Conservation (phyloP, 2,888 invertebrate genomes). For the Caenorhabditis sp. region DNA sequence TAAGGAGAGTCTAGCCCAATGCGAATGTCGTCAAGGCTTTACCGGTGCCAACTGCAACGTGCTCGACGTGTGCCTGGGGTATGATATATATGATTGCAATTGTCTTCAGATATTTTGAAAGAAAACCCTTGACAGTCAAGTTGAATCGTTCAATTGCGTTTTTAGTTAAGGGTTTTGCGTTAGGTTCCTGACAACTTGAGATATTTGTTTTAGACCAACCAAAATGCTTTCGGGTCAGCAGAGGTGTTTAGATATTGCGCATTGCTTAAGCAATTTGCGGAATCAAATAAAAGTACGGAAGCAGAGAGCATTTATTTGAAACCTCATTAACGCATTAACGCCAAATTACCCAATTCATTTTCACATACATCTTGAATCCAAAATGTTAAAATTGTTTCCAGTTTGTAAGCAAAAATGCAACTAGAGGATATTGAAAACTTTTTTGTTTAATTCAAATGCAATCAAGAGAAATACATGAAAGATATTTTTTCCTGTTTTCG, state of each 20-base stretch:
- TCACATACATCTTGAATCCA: no score
- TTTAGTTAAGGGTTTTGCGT: conserved; percentile 16
- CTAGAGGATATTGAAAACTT: no score
- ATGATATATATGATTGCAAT: no score
- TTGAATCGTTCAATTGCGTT: conserved; percentile 35
- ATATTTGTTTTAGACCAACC: conserved; percentile 46
- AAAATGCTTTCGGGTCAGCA: conserved; percentile 30
- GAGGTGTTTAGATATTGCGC: conserved; percentile 3
- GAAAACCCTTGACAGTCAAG: conserved; percentile 50
- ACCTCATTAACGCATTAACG: conserved; percentile 3
- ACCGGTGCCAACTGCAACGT: conserved; percentile 81
- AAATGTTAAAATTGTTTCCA: no score
- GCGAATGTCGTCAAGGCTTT: conserved; percentile 78
- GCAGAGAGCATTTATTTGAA: conserved; percentile 28
- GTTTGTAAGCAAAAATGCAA: no score
- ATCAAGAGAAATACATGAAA: no score
- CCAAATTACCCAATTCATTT: no score
- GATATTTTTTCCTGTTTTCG: no score
- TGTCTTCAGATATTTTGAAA: no score
- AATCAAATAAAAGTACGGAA: conserved; percentile 19
- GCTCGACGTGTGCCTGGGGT: conserved; percentile 79
- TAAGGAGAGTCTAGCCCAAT: conserved; percentile 62
- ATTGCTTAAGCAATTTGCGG: conserved; percentile 10
- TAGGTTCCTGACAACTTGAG: conserved; percentile 57
- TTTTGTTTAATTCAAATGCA: no score